phyloP scores from a whole-genome alignment of 2,797 vertebrate genomes.

The Centropyge bicolor region DNA sequence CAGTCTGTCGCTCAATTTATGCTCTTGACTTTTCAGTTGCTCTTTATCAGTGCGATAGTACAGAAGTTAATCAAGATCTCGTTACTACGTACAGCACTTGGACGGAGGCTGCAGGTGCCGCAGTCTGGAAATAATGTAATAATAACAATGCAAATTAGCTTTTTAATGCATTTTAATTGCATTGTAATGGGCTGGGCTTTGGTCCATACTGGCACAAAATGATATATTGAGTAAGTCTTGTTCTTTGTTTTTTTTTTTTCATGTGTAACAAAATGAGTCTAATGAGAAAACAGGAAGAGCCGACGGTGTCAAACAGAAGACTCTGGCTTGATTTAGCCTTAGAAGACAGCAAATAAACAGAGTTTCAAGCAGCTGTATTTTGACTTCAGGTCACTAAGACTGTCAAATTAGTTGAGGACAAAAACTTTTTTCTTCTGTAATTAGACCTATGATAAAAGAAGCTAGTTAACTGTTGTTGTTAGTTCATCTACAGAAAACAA shows the following conservation, averaged over 20 bases:
- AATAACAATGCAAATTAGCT: conserved; percentile 59
- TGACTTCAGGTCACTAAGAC: not conserved
- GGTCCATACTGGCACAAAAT: conserved; percentile 21
- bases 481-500: not conserved
- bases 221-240: conserved; percentile 6
- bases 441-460: not conserved
- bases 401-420: not conserved
- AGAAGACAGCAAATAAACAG: not conserved
- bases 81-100: conserved; percentile 25
- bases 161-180: conserved; percentile 68
- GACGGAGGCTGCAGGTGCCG: conserved; percentile 42
- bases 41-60: conserved; percentile 52
- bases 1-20: conserved; percentile 56
- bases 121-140: conserved; percentile 43
- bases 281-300: conserved; percentile 12
- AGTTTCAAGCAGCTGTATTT: conserved; percentile 22
- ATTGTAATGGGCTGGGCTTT: conserved; percentile 36
- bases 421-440: not conserved
- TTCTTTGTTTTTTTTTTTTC: conserved; percentile 8
- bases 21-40: conserved; percentile 66
- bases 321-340: conserved; percentile 6
- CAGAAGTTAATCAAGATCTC: conserved; percentile 54
- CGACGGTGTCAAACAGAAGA: not conserved
- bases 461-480: too few relatives aligned
- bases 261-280: not conserved